A percentile compares a stretch with the other conserved stretches of the same genome.
These are phyloP conservation scores for Craniophora ligustri DNA, from an alignment of 2,888 invertebrate genomes.

Conservation along the genomic window DNA sequence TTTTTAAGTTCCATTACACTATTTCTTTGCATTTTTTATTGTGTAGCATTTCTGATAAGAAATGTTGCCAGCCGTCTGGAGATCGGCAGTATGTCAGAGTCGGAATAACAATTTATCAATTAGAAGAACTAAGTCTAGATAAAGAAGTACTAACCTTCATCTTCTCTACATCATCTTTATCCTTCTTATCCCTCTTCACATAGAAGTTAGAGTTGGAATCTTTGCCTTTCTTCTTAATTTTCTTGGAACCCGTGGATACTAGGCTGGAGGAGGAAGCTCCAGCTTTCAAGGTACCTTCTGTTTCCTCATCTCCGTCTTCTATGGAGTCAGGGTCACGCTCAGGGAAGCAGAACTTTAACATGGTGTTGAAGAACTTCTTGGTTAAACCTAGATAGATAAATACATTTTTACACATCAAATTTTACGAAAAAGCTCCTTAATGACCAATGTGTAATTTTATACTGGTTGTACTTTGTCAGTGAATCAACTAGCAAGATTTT, in stretches of 20 bases:
- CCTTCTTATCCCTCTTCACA: slow-evolving; percentile 94
- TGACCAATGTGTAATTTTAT: no score
- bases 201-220: slow-evolving; percentile 96
- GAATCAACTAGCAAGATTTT: no score
- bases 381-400: slow-evolving; percentile 90
- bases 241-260: slow-evolving; percentile 84
- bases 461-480: no score
- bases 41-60: no score
- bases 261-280: slow-evolving; percentile 73
- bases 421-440: no score
- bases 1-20: no score
- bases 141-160: slow-evolving; percentile 92
- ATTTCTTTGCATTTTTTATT: no score
- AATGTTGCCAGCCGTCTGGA: no score
- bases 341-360: slow-evolving; percentile 99
- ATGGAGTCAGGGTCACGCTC: slow-evolving; percentile 96
- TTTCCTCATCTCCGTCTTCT: slow-evolving; percentile 90
- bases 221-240: slow-evolving; percentile 87
- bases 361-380: slow-evolving; percentile 98
- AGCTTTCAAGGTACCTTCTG: slow-evolving; percentile 75
- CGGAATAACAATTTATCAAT: no score
- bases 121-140: background rate
- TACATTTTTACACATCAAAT: no score
- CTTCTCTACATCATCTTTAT: slow-evolving; percentile 98
- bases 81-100: no score